Evolutionary conservation across 1,140 invertebrate species (phyloP).

Genomic region (Pomphorhynchus laevis): DNA sequence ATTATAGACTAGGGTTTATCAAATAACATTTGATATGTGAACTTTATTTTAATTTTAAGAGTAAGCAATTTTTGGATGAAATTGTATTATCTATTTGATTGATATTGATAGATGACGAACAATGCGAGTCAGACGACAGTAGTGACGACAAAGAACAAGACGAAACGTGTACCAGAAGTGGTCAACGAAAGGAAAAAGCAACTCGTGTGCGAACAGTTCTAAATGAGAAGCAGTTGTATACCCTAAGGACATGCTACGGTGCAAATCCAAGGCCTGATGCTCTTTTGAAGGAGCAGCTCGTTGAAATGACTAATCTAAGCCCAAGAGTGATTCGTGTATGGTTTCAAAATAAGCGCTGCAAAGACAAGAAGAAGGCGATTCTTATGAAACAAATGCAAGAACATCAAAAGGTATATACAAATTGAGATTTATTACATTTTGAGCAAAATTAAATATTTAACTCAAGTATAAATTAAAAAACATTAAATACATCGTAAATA

Average conservation of each 20-base stretch:
- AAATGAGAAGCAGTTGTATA: constrained; percentile 89
- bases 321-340: constrained; percentile 77
- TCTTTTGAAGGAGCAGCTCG: constrained; percentile 89
- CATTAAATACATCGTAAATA: no score
- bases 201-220: constrained; percentile 78
- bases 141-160: constrained; percentile 11
- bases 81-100: no score
- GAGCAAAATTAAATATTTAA: no score
- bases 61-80: no score
- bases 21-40: constrained; percentile 6
- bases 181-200: constrained; percentile 30
- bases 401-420: constrained; percentile 89
- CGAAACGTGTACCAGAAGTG: constrained; percentile 13
- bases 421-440: no score
- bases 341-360: constrained; percentile 94
- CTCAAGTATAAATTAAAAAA: no score
- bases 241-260: constrained; percentile 48
- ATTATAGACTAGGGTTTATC: background rate
- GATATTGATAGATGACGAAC: no score
- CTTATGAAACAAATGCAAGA: constrained; percentile 79
- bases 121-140: constrained; percentile 12
- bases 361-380: constrained; percentile 86
- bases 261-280: constrained; percentile 87
- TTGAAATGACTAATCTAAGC: constrained; percentile 80
- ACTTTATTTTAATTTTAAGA: constrained; percentile 11